phyloP scores from a whole-genome alignment of 2,797 vertebrate genomes.

The Clarias pachynema region DNA sequence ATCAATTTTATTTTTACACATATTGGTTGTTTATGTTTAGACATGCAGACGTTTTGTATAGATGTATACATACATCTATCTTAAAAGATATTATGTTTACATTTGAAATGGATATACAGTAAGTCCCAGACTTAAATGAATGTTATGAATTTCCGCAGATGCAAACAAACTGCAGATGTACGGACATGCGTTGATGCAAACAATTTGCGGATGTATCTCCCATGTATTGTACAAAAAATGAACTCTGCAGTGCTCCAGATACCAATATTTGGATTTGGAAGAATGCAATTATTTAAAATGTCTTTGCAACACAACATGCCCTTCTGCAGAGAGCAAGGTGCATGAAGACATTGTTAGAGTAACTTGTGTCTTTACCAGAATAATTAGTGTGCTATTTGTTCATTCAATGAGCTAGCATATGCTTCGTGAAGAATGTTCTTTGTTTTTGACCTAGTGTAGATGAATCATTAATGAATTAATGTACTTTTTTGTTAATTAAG shows the following conservation, averaged over 20 bases:
- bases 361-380: neutral
- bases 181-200: too few relatives aligned
- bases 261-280: neutral
- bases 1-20: too few relatives aligned
- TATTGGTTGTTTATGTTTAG: neutral
- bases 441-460: slow-evolving; percentile 25
- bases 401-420: slow-evolving; percentile 19
- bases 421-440: slow-evolving; percentile 2
- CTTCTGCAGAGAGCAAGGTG: neutral
- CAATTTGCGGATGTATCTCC: too few relatives aligned
- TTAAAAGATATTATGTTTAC: neutral
- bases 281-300: neutral
- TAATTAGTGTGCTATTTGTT: slow-evolving; percentile 19
- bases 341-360: neutral
- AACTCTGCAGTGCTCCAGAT: too few relatives aligned
- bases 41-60: neutral
- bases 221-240: too few relatives aligned
- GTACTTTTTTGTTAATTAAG: slow-evolving; percentile 19
- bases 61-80: neutral
- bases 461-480: slow-evolving; percentile 27
- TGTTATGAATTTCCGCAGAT: too few relatives aligned
- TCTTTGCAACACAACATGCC: neutral
- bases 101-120: neutral
- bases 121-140: too few relatives aligned
- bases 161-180: too few relatives aligned